phyloP scores from a whole-genome alignment of 1,140 invertebrate genomes.

The Pararge aegeria region DNA sequence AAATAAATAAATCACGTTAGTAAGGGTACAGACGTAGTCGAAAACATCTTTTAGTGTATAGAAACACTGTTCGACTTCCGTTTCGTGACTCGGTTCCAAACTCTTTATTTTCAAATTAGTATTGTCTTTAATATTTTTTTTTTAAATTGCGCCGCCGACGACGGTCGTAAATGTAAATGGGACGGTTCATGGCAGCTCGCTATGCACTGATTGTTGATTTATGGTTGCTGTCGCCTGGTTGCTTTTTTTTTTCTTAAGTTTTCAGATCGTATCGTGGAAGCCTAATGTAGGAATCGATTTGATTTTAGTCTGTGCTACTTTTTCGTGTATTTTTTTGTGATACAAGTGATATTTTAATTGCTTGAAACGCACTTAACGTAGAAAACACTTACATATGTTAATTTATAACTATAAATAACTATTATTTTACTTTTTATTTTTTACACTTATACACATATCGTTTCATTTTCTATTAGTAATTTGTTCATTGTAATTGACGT shows the following conservation, averaged over 20 bases:
- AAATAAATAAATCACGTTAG: no score
- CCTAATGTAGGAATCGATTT: not conserved
- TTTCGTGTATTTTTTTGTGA: not conserved
- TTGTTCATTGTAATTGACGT: no score
- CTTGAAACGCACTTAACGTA: no score
- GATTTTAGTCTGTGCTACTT: not conserved
- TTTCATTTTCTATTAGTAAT: no score
- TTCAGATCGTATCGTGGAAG: conserved; percentile 1
- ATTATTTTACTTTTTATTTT: no score
- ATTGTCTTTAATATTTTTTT: conserved; percentile 48
- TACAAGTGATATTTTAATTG: no score
- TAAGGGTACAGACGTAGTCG: not conserved
- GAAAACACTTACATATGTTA: no score
- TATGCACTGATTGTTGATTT: conserved; percentile 39
- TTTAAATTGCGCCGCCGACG: conserved; percentile 44
- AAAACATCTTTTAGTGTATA: not conserved
- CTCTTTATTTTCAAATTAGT: conserved; percentile 56
- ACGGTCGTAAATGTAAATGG: conserved; percentile 45
- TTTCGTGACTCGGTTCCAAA: conserved; percentile 61
- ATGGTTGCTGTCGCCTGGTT: conserved; percentile 11
- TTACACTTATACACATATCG: no score
- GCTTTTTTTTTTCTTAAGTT: conserved; percentile 8
- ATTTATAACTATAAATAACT: no score
- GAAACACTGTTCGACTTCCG: conserved; percentile 42
- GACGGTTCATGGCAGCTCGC: conserved; percentile 27